Evolutionary conservation across 2,113 vertebrate genomes (phyloP), one percentile per base, ranked within the genome.

Genomic region (Gallinago undulata): DNA sequence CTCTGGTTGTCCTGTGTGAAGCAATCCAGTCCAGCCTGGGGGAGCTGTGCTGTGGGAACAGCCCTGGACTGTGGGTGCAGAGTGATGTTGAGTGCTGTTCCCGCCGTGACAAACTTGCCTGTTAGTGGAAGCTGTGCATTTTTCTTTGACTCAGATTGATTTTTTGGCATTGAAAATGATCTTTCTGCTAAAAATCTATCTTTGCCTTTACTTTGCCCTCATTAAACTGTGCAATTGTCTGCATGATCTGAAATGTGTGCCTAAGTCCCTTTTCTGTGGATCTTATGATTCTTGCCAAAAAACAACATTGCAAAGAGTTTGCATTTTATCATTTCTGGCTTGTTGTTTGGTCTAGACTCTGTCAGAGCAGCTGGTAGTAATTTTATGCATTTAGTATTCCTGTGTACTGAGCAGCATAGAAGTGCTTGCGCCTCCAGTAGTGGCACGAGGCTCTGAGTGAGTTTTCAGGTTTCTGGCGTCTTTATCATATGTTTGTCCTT

Each of bases 11-110:
- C 51, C 73, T 27, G 5, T 7, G 17, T 13, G 80, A 23, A 39
- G 18, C 1, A 1, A 39, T 80, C 59, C 67, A 2, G 1, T 19
- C 4, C 8, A 66, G 37, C 33, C 67, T 31, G 39, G 22, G 57
- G 48, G 21, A 81, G 41, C 23, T 50, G 45, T n/a, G 59, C 37
- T 6, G 3, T 19, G 28, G 77, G 57, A 79, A 11, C 37, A 72
- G 56, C 28, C 22, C 37, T 0, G 0, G 37, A 9, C 6, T 3
- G 1, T 28, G 43, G 35, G 45, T 31, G 53, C 67, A 18, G 37
- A 27, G 8, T 22, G 64, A 64, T 64, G 68, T 56, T 10, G 39
- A 56, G 33, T 24, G 80, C 48, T 51, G 30, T 7, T 75, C 60
- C 51, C 35, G 37, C 60, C 28, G 4, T 17, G 27, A 24, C 69